Conservation (phyloP, 92 coral and sea anemone species). For the Porites cylindrica region DNA sequence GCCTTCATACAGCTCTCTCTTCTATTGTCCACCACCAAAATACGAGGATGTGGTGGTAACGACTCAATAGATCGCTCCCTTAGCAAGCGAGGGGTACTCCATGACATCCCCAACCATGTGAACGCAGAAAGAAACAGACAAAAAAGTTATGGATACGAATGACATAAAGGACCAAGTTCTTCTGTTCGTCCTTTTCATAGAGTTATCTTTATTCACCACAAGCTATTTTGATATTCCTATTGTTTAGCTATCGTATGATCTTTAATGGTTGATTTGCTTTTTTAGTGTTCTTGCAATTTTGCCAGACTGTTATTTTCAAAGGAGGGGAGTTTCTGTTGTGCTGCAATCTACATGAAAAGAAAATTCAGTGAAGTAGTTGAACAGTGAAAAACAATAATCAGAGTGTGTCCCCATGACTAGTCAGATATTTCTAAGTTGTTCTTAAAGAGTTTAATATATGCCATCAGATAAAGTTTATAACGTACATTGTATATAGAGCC, state of each 20-base stretch:
- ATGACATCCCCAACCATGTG: neutral
- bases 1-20: constrained; percentile 56
- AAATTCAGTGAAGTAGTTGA: neutral
- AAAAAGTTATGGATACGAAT: too few species aligned
- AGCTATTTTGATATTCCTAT: too few species aligned
- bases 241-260: too few species aligned
- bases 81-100: neutral
- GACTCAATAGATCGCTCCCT: constrained; percentile 1
- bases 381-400: neutral
- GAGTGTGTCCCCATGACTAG: neutral
- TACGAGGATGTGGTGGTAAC: constrained; percentile 52
- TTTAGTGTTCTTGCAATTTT: too few species aligned
- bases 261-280: too few species aligned
- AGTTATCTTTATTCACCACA: too few species aligned
- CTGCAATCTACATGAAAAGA: neutral
- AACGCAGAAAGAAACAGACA: neutral
- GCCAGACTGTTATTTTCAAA: too few species aligned
- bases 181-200: too few species aligned
- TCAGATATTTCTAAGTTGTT: neutral
- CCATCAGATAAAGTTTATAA: too few species aligned
- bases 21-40: constrained; percentile 59
- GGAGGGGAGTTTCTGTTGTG: neutral
- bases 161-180: too few species aligned
- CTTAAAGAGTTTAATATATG: neutral
- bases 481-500: too few species aligned